Evolutionary conservation across 2,888 invertebrate genomes (phyloP).

Genomic region (Tuta absoluta): DNA sequence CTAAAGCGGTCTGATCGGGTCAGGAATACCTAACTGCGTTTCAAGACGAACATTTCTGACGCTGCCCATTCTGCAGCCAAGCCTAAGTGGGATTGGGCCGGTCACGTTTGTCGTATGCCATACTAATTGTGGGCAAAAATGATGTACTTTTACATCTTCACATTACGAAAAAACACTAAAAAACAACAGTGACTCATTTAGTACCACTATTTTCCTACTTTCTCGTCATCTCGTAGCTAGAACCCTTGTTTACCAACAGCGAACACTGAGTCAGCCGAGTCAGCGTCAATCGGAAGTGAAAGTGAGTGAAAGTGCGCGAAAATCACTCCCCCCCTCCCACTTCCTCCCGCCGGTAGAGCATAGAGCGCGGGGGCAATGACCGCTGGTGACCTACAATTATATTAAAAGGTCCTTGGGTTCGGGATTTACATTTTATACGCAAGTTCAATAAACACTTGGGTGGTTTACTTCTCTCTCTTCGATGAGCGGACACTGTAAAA

Average conservation of each 20-base stretch:
- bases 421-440: not conserved
- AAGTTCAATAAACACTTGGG: too few species aligned
- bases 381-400: slow-evolving; percentile 8
- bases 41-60: too few species aligned
- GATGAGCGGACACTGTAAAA: too few species aligned
- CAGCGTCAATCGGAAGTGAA: slow-evolving; percentile 60
- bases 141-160: not conserved
- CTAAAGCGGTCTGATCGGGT: too few species aligned
- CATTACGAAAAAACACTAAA: not conserved
- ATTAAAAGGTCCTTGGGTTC: slow-evolving; percentile 2
- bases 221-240: slow-evolving; percentile 9
- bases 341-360: not conserved
- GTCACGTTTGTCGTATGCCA: too few species aligned
- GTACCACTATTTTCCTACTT: slow-evolving; percentile 1
- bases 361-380: slow-evolving; percentile 17
- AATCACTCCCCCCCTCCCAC: slow-evolving; percentile 39
- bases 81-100: too few species aligned
- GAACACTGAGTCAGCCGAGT: slow-evolving; percentile 36
- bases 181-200: not conserved
- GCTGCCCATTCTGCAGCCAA: too few species aligned
- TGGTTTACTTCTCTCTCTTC: too few species aligned
- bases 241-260: slow-evolving; percentile 21
- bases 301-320: slow-evolving; percentile 64
- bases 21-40: too few species aligned
- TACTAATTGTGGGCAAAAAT: too few species aligned